A percentile compares a stretch with the other conserved stretches of the same genome.
phyloP scores from a whole-genome alignment of 2,113 vertebrate genomes.

The Alethe castanea region DNA sequence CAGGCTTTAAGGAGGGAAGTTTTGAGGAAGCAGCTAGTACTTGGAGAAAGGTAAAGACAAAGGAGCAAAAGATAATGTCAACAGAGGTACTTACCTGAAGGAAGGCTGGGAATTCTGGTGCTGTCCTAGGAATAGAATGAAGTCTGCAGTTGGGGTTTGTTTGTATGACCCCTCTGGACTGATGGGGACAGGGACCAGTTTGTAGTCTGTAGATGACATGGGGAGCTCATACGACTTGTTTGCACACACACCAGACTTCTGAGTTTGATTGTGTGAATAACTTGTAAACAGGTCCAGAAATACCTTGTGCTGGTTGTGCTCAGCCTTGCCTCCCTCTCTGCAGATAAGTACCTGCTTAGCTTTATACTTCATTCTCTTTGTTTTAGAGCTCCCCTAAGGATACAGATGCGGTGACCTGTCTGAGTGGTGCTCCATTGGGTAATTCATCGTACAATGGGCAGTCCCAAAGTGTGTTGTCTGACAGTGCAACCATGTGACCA shows the following conservation, averaged over 20 bases:
- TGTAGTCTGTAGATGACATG: background rate
- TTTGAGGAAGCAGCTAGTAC: background rate
- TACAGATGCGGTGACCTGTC: background rate
- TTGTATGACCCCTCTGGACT: background rate
- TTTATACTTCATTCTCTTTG: background rate
- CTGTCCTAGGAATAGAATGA: background rate
- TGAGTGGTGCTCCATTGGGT: background rate
- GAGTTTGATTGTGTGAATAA: background rate
- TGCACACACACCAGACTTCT: background rate
- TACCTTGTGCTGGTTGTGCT: background rate
- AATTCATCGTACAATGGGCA: background rate
- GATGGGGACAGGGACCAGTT: background rate
- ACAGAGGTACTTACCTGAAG: background rate
- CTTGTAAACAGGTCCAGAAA: background rate
- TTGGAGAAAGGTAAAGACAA: background rate
- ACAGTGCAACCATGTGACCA: fast-evolving
- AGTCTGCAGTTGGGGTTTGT: background rate
- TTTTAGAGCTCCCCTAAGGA: background rate
- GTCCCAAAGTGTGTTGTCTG: background rate
- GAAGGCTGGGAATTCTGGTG: background rate
- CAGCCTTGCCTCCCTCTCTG: background rate
- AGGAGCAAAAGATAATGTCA: background rate
- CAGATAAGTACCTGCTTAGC: background rate
- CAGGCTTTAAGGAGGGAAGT: background rate
- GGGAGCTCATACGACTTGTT: background rate